These are phyloP conservation scores for Tragulus kanchil DNA, from an alignment of 2,113 vertebrate genomes.

Conservation along the genomic window DNA sequence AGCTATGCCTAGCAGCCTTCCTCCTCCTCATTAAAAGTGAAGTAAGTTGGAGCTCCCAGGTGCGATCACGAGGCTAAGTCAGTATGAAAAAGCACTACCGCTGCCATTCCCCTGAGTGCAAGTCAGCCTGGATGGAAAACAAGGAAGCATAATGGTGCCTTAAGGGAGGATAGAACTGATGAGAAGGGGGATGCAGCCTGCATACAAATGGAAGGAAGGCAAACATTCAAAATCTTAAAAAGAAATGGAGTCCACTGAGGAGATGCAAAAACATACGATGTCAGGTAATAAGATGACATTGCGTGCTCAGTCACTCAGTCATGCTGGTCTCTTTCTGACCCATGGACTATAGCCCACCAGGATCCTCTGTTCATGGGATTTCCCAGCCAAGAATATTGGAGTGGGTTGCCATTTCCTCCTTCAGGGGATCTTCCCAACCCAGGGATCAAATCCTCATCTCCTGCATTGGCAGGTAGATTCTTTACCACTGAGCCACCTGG, in stretches of 20 bases:
- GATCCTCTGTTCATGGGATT: not conserved
- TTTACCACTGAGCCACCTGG: not conserved
- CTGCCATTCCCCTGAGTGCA: not conserved
- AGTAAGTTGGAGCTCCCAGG: not conserved
- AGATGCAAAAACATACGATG: not conserved
- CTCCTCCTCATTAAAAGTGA: not conserved
- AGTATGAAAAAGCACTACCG: rapidly evolving
- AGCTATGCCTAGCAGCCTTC: not conserved
- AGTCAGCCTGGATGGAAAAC: not conserved
- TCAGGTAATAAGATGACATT: not conserved
- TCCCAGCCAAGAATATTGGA: not conserved
- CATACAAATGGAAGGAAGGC: not conserved
- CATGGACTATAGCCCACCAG: not conserved
- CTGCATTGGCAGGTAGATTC: not conserved
- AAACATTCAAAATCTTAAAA: not conserved
- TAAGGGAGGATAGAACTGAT: not conserved
- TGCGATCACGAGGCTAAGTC: not conserved
- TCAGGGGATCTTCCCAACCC: not conserved
- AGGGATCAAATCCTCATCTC: not conserved
- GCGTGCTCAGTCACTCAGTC: not conserved
- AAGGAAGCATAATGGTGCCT: not conserved
- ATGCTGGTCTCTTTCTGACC: not conserved
- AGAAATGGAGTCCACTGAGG: not conserved
- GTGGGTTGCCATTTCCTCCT: not conserved
- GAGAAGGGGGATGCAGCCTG: not conserved